Percentiles rank a stretch among this genome's conserved stretches.
Conservation (phyloP, 2,888 invertebrate species). For the Acanthosepion pharaonis region DNA sequence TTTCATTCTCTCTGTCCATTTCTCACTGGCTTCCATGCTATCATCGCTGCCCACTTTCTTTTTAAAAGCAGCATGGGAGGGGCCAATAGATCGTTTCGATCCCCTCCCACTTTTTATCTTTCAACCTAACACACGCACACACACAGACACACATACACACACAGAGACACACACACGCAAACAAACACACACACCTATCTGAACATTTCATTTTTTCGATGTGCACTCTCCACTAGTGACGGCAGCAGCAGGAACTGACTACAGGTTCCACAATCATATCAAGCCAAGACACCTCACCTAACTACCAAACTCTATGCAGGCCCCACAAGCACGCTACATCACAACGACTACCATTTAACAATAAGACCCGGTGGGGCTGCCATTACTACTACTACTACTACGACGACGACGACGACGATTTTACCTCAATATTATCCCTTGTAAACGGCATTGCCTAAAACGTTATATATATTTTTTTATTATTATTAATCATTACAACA, state of each 20-base stretch:
- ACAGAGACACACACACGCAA: not conserved
- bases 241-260: constrained; percentile 5
- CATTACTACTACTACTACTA: not conserved
- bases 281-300: not conserved
- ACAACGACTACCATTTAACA: not conserved
- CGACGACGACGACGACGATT: not conserved
- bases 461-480: not conserved
- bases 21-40: not conserved
- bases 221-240: not conserved
- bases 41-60: too few relatives aligned
- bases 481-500: not conserved
- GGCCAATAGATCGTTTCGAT: not conserved
- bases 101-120: not conserved
- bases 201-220: not conserved
- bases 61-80: not conserved
- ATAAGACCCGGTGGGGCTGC: not conserved
- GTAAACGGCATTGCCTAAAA: not conserved
- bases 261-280: constrained; percentile 5
- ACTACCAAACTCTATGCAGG: not conserved
- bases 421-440: not conserved
- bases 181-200: too few relatives aligned
- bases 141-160: not conserved
- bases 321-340: not conserved
- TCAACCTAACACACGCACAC: not conserved
- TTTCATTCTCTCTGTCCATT: not conserved